Percentiles rank a stretch among this genome's conserved stretches.
phyloP scores from a whole-genome alignment of 2,797 vertebrate genomes.

The Anguilla obscura region DNA sequence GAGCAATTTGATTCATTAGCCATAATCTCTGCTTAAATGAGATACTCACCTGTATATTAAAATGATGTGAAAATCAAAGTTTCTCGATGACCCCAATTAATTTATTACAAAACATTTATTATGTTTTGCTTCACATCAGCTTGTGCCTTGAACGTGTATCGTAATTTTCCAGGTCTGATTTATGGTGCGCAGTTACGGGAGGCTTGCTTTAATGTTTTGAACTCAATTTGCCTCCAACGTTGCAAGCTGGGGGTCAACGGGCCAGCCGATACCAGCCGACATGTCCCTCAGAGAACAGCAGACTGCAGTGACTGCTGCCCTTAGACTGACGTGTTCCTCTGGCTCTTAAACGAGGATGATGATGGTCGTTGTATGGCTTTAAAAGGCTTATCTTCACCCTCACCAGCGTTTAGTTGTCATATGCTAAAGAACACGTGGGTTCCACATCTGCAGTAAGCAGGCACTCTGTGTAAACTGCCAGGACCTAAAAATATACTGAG shows the following conservation, averaged over 20 bases:
- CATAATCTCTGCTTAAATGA: conserved; percentile 19
- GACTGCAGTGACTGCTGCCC: background rate
- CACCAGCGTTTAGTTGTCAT: background rate
- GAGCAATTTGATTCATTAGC: conserved; percentile 30
- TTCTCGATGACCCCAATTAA: conserved; percentile 1
- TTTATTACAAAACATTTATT: conserved; percentile 7
- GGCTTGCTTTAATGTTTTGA: background rate
- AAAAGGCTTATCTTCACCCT: background rate
- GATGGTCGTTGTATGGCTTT: background rate
- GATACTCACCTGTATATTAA: conserved; percentile 27
- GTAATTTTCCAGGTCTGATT: background rate
- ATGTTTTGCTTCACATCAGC: background rate
- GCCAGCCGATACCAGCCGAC: background rate
- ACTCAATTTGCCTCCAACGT: background rate
- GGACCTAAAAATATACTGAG: background rate
- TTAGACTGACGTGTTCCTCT: background rate
- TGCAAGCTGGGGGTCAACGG: background rate
- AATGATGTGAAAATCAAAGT: conserved; percentile 14
- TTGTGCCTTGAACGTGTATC: background rate
- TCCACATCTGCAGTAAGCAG: background rate
- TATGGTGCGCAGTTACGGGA: background rate
- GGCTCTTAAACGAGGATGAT: background rate
- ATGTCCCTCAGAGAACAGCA: background rate
- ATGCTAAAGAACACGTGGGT: background rate
- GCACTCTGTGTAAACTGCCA: background rate